Base-by-base conservation (phyloP, 2,888 invertebrate species). In the Priapulus caudatus region DNA sequence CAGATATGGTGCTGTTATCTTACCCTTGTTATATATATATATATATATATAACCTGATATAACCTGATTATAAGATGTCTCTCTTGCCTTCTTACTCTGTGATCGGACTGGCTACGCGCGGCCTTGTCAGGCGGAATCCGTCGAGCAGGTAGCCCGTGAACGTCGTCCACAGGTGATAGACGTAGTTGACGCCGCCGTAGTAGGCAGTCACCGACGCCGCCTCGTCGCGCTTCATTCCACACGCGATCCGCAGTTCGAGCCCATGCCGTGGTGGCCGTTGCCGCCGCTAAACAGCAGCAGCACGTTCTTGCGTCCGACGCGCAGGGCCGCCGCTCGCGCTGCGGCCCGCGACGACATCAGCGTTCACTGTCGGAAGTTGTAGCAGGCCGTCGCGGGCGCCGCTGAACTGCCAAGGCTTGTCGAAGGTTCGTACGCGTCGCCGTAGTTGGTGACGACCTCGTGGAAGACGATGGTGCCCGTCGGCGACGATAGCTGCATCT, bases 381-480 rank as follows among this genome's bases (percentile, higher is more conserved):
- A 33, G 33, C 10, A 33, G 33, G 10, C 33, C n/a, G 33, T 33
- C 10, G 10, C 10, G 10, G 33, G 33, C 33, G 33, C 33, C 10
- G n/a, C 33, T 10, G n/a, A 33, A 10, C 10, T 33, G 10, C 33
- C 33, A 33, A n/a, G 10, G 33, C 33, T 33, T 33, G 10, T 33
- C 10, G n/a, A n/a, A n/a, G n/a, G n/a, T n/a, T 33, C 33, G 33
- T 33, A 33, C 10, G 33, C 33, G 33, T 33, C n/a, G n/a, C 33
- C 33, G 33, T 33, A 33, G 33, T 33, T 33, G 33, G 33, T 33
- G 33, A 33, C n/a, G 33, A 33, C 33, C 10, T 33, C 33, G n/a
- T 33, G 10, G 33, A 33, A 33, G n/a, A 33, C n/a, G 33, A 33
- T 33, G 33, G 33, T n/a, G 10, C 33, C 33, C 33, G 10, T 33